Base-by-base conservation (phyloP, 2,797 vertebrate genomes). In the Schizopygopsis pylzovi region DNA sequence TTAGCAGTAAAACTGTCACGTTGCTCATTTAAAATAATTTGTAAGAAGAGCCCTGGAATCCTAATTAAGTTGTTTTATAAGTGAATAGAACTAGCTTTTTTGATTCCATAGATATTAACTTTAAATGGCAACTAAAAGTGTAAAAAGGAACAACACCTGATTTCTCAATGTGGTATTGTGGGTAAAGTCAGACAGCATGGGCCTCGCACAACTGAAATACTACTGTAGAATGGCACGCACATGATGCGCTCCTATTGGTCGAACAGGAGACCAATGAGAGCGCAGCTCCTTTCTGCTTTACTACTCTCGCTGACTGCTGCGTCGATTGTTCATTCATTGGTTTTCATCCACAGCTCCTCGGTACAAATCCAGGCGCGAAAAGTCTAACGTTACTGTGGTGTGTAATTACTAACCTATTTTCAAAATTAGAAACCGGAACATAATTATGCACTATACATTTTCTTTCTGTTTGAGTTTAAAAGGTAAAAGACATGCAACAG, bases 341-440 rank as follows among this genome's bases (percentile, higher is more conserved):
- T 91, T 95, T 90, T 72, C 43, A 81, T 59, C 87, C 73, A 78
- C 85, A 39, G 47, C 89, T 89, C 90, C 93, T 93, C 93, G 92
- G 91, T 95, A 94, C 92, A 92, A 95, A 95, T 92, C 91, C 92
- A 93, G 90, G 93, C 95, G 94, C 93, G 93, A 96, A 94, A 82
- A 59, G 25, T 4, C 25, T 22, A 33, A 33, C 33, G 33, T 33
- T 33, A 2, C 18, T 28, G 37, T 7, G n/a, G 12, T 43, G 10
- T 47, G 18, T 20, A 77, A 45, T 39, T 45, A 45, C 9, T 33
- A 1, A 37, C 47, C 6, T 22, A 63, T 18, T 65, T 20, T 43
- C 37, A 28, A 49, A 56, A 33, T 37, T 41, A 52, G 12, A 49
- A 25, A 54, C 49, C 52, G 76, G 78, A 37, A 20, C 41, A 22